Conservation (phyloP, 2,797 vertebrate species). For the Scolopax bukidnonensis region DNA sequence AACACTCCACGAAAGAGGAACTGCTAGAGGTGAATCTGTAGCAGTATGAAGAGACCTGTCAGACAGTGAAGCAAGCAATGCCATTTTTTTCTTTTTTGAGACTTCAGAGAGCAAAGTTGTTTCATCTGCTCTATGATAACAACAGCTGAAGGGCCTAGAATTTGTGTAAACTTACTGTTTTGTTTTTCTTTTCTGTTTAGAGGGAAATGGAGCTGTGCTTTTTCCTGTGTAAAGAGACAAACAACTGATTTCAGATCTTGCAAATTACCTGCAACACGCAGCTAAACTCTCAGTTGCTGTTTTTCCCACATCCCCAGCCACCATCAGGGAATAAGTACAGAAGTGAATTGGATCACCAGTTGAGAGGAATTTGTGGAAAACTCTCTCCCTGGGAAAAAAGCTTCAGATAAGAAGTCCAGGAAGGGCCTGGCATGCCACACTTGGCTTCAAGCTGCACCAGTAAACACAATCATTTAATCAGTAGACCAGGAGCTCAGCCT, state of each 20-base stretch:
- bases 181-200: background rate
- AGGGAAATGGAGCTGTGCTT: background rate
- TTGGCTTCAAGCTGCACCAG: background rate
- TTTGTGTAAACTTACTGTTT: background rate
- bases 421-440: background rate
- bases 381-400: background rate
- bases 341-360: background rate
- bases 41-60: background rate
- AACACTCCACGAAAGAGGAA: background rate
- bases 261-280: background rate
- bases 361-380: background rate
- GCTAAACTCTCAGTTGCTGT: background rate
- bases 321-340: background rate
- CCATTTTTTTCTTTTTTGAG: background rate
- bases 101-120: background rate
- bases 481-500: background rate
- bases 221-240: background rate
- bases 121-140: background rate
- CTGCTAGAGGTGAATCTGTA: background rate
- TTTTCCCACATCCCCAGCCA: background rate
- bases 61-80: background rate
- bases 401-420: background rate
- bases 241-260: fast-evolving
- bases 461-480: background rate
- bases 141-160: background rate